Percentiles rank a stretch among this genome's conserved stretches.
phyloP scores from a whole-genome alignment of 2,888 invertebrate species.

The Folsomia candida region DNA sequence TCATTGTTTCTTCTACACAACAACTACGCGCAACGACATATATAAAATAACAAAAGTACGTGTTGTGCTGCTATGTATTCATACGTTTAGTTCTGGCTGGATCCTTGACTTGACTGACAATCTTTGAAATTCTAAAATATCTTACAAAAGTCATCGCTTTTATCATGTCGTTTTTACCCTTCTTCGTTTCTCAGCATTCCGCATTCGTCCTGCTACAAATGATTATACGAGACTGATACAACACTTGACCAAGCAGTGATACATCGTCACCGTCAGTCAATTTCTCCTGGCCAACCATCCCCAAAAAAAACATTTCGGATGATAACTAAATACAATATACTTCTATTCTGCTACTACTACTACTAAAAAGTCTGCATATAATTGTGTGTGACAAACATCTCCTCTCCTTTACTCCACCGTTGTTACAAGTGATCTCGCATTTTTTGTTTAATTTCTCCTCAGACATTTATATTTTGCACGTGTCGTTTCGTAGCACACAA shows the following conservation, averaged over 20 bases:
- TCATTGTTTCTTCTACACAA: not conserved
- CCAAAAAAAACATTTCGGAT: not conserved
- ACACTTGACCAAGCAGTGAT: not conserved
- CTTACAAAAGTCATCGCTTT: too few relatives aligned
- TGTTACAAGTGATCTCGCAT: slow-evolving; percentile 4
- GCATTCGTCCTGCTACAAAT: not conserved
- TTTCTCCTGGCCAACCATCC: not conserved
- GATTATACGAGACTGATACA: not conserved
- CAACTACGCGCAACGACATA: too few relatives aligned
- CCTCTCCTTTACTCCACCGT: not conserved
- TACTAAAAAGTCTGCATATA: too few relatives aligned
- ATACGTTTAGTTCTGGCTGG: not conserved
- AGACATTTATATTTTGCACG: too few relatives aligned
- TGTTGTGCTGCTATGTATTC: too few relatives aligned
- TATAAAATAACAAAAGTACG: too few relatives aligned
- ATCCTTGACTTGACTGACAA: not conserved
- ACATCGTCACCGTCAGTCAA: too few relatives aligned
- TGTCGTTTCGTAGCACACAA: too few relatives aligned
- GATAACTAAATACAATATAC: not conserved
- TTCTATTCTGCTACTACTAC: not conserved
- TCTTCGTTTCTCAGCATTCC: not conserved
- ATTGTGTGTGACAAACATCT: too few relatives aligned
- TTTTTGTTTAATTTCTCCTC: not conserved
- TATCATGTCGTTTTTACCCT: not conserved
- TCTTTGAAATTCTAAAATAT: not conserved